phyloP scores from a whole-genome alignment of 2,113 vertebrate genomes.

The Daubentonia madagascariensis region DNA sequence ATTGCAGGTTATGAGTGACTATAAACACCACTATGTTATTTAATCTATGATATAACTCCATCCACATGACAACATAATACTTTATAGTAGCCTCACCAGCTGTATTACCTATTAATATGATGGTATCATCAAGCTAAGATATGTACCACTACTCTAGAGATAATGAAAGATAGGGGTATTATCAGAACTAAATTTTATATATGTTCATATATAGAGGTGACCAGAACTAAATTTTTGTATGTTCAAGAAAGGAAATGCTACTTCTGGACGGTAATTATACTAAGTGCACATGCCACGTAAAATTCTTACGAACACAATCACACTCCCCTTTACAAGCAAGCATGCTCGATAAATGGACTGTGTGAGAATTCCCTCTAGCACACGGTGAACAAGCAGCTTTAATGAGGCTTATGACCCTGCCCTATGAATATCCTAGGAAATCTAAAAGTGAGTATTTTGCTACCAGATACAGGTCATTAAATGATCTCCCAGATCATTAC shows the following conservation, averaged over 20 bases:
- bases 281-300: background rate
- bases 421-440: background rate
- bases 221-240: background rate
- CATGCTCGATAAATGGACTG: slow-evolving; percentile 55
- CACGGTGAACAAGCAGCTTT: slow-evolving; percentile 52
- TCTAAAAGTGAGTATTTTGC: background rate
- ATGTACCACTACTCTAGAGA: background rate
- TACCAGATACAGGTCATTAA: slow-evolving; percentile 34
- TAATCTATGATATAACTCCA: background rate
- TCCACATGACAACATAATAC: background rate
- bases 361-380: slow-evolving; percentile 54
- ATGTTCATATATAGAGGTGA: background rate
- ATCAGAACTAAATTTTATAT: background rate
- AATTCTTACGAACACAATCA: background rate
- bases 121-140: background rate
- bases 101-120: background rate
- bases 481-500: slow-evolving; percentile 5
- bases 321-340: slow-evolving; percentile 22
- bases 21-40: background rate
- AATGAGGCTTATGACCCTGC: slow-evolving; percentile 57
- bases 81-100: background rate
- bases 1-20: background rate
- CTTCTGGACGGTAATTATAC: background rate
- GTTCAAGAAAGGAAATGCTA: slow-evolving; percentile 33
- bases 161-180: background rate